Conservation (phyloP, 2,113 vertebrate species). For the Sciurus niger region DNA sequence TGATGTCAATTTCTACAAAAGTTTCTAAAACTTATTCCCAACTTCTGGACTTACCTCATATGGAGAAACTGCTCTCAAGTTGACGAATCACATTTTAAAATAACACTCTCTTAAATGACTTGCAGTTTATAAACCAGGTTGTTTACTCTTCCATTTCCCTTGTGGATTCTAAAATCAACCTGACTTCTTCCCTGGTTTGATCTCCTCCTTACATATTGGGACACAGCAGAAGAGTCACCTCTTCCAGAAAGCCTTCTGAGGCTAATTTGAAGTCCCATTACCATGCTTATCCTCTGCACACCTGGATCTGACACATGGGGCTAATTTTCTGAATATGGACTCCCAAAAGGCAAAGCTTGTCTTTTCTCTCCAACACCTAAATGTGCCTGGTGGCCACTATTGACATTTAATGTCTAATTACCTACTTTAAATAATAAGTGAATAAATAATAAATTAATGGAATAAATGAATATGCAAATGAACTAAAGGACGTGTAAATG, state of each 20-base stretch:
- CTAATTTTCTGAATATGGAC: background rate
- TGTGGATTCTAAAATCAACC: background rate
- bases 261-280: background rate
- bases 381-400: background rate
- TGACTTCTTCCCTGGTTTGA: background rate
- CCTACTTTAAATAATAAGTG: background rate
- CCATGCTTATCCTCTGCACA: background rate
- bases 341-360: background rate
- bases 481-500: background rate
- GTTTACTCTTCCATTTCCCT: background rate
- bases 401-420: background rate
- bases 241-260: background rate
- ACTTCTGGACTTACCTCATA: background rate
- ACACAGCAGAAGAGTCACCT: background rate
- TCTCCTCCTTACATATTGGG: background rate
- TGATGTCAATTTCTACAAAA: background rate
- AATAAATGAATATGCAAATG: constrained; percentile 14
- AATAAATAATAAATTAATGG: no score
- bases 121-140: background rate
- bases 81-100: background rate
- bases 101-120: background rate
- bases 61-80: background rate
- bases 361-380: background rate
- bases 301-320: background rate
- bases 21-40: background rate